Conservation (phyloP, 2,797 vertebrate species). For the Xiphophorus birchmanni region DNA sequence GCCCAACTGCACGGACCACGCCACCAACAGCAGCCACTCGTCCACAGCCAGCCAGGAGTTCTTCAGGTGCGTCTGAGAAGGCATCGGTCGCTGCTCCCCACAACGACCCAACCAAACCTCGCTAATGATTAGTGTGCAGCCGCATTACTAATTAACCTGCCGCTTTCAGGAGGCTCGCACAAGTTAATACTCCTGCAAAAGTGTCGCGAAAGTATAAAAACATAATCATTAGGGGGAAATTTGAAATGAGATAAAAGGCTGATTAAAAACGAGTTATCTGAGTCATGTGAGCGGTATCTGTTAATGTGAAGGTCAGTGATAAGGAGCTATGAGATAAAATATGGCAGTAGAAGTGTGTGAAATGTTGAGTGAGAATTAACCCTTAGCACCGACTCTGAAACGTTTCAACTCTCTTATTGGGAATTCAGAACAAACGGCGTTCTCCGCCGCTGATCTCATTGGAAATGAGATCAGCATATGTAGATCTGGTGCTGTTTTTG, state of each 20-base stretch:
- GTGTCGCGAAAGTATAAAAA: background rate
- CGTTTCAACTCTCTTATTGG: background rate
- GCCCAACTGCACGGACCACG: slow-evolving; percentile 67
- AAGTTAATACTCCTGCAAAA: background rate
- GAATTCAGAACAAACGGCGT: background rate
- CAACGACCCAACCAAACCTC: background rate
- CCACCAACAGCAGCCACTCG: slow-evolving; percentile 68
- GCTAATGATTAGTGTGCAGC: background rate
- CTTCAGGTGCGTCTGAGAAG: slow-evolving; percentile 73
- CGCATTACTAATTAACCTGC: slow-evolving; percentile 8
- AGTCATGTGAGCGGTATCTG: slow-evolving; percentile 10
- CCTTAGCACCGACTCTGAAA: background rate
- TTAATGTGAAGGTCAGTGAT: slow-evolving; percentile 24
- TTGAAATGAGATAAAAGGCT: background rate
- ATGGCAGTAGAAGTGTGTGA: background rate
- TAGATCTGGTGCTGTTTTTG: background rate
- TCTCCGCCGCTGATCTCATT: background rate
- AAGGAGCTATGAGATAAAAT: slow-evolving; percentile 5
- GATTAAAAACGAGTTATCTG: slow-evolving; percentile 3
- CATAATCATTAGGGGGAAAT: background rate
- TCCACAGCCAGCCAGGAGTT: slow-evolving; percentile 84
- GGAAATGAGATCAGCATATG: background rate
- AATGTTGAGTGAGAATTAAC: background rate
- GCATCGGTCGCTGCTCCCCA: background rate
- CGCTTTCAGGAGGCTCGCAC: background rate